Conservation (phyloP, 2,113 vertebrate genomes). For the Crotalus helleri region DNA sequence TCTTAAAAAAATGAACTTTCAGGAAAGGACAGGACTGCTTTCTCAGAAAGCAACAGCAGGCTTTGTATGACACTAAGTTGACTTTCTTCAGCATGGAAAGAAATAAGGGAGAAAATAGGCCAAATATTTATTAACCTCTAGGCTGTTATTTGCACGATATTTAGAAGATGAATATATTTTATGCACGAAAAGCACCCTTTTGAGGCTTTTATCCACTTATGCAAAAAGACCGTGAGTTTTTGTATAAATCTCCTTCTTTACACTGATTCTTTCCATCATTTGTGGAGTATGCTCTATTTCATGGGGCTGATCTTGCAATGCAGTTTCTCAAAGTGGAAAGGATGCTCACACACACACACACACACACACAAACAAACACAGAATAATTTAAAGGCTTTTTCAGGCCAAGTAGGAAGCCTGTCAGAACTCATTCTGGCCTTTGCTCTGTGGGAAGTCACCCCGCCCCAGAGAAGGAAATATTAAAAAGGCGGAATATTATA, state of each 20-base stretch:
- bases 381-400: background rate
- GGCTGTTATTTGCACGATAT: background rate
- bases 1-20: background rate
- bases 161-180: background rate
- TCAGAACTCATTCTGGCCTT: background rate
- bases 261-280: background rate
- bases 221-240: background rate
- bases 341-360: background rate
- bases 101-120: background rate
- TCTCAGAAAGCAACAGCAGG: background rate
- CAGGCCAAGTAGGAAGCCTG: background rate
- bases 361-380: background rate
- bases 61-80: background rate
- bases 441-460: background rate
- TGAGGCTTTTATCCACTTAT: background rate
- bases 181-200: background rate
- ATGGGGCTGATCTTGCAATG: background rate
- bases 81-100: background rate
- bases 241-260: background rate
- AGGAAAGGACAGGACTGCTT: background rate
- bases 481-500: too few relatives aligned
- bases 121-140: background rate
- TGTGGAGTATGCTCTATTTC: background rate
- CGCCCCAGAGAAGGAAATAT: too few relatives aligned
- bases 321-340: background rate